A percentile compares a stretch with the other conserved stretches of the same genome.
These are phyloP conservation scores for Hyposmocoma kahamanoa DNA, from an alignment of 1,140 invertebrate genomes.

Conservation along the genomic window DNA sequence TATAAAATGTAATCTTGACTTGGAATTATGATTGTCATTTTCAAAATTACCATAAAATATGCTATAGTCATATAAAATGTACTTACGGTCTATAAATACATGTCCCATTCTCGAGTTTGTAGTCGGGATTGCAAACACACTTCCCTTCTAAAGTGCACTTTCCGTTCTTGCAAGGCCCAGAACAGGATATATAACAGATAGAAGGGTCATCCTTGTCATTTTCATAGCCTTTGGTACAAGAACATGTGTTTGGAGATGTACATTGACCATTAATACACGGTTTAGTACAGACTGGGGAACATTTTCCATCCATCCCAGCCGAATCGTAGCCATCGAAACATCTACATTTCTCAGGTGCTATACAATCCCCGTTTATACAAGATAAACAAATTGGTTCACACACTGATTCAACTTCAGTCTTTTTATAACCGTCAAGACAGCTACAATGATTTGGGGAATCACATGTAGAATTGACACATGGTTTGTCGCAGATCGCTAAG, in stretches of 20 bases:
- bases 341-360: constrained; percentile 24
- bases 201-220: constrained; percentile 1
- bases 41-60: too few relatives aligned
- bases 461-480: not conserved
- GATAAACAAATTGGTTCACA: constrained; percentile 24
- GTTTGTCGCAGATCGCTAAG: not conserved
- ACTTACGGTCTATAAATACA: constrained; percentile 22
- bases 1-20: too few relatives aligned
- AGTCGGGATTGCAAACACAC: constrained; percentile 38
- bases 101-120: constrained; percentile 14
- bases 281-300: constrained; percentile 36
- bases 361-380: constrained; percentile 28
- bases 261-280: constrained; percentile 47
- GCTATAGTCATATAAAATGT: too few relatives aligned
- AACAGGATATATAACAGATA: constrained; percentile 23
- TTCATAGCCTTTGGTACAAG: constrained; percentile 12
- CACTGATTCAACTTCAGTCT: not conserved
- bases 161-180: constrained; percentile 13
- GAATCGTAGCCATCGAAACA: constrained; percentile 18
- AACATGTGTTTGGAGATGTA: constrained; percentile 28
- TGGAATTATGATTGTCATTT: too few relatives aligned
- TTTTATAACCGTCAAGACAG: not conserved
- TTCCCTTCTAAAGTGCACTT: constrained; percentile 29
- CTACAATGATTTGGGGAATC: not conserved
- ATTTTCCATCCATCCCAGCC: constrained; percentile 24